Evolutionary conservation across 2,888 invertebrate species (phyloP).

Genomic region (Mesoligia furuncula): DNA sequence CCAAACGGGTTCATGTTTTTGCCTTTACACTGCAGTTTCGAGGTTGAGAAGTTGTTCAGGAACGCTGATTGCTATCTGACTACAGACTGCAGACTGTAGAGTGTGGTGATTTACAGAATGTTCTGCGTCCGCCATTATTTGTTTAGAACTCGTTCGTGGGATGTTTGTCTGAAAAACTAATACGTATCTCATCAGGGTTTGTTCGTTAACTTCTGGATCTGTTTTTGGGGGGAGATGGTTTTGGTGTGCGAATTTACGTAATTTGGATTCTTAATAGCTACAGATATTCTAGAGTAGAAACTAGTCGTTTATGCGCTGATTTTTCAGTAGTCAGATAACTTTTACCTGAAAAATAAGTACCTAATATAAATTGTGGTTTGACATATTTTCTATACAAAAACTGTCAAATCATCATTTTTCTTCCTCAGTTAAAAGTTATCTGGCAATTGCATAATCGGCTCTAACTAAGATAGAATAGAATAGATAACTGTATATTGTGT

Average conservation of each 20-base stretch:
- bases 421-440: too few relatives aligned
- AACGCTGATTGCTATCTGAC: slow-evolving; percentile 55
- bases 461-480: too few relatives aligned
- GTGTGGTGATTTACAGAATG: slow-evolving; percentile 56
- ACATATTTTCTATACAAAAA: background rate
- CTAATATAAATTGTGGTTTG: background rate
- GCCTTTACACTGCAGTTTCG: slow-evolving; percentile 59
- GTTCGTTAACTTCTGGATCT: background rate
- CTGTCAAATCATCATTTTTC: too few relatives aligned
- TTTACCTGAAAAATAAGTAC: too few relatives aligned
- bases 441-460: too few relatives aligned
- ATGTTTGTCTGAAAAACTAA: slow-evolving; percentile 41
- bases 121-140: slow-evolving; percentile 40
- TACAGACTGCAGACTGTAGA: slow-evolving; percentile 21
- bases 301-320: background rate
- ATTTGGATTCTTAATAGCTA: background rate
- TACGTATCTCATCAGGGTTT: slow-evolving; percentile 11
- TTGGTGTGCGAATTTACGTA: background rate
- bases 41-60: slow-evolving; percentile 46
- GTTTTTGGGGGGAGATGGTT: background rate
- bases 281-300: background rate
- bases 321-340: background rate
- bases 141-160: slow-evolving; percentile 42
- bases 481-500: too few relatives aligned
- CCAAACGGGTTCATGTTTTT: slow-evolving; percentile 75